Evolutionary conservation across 2,888 invertebrate genomes (phyloP), one percentile per base, ranked within the genome.

Genomic region (Erebia palarica): DNA sequence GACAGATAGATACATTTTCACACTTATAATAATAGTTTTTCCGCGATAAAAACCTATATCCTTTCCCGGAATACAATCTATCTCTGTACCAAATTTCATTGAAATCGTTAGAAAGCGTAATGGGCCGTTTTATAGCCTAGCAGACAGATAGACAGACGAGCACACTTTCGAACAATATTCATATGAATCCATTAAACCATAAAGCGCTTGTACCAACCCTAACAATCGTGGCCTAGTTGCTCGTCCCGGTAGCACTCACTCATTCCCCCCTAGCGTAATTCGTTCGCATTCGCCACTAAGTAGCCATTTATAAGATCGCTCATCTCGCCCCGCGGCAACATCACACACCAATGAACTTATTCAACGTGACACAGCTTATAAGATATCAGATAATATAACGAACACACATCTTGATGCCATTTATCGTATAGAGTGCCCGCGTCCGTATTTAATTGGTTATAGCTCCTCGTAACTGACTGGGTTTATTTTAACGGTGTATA

Each of bases 301-400:
- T 85, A 85, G 84, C 84, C 84, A 85, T 87, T 89, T 86, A 84
- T 86, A 86, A 87, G 85, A 87, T 85, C 85, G 85, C 80, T 86
- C 86, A 86, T 85, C 84, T 83, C 81, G 80, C 74, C 78, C 79
- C 76, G 75, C 75, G 75, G 78, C 80, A 18, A 68, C 71, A 69
- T 64, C 79, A 81, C 81, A 82, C 83, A 78, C 81, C 81, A 80
- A 83, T 83, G 85, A 85, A 87, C 87, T 89, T 83, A 88, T 88
- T 80, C 81, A 83, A 87, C 84, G 84, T 87, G 91, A 90, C 90
- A 87, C 87, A 85, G 84, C 87, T 89, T 84, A 84, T 84, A 86
- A 87, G 84, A 86, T 85, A 86, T 86, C 86, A 84, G 88, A 89
- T 88, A 84, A 83, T 85, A 85, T 85, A 83, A 82, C 83, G 79